Evolutionary conservation across 2,113 vertebrate genomes (phyloP), one percentile per base, ranked within the genome.

Genomic region (Daphoenositta chrysoptera): DNA sequence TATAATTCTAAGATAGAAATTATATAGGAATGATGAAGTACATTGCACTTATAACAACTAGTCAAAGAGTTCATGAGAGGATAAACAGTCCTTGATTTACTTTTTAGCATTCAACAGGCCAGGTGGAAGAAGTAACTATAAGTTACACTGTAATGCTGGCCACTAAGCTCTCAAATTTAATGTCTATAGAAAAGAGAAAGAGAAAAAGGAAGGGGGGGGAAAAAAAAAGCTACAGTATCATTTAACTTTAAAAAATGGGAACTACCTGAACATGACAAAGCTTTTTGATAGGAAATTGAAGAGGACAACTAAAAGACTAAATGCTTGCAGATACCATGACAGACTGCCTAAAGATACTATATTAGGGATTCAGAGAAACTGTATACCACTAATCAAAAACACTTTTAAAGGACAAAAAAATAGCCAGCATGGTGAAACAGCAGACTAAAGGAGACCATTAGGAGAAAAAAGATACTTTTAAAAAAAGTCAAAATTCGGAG

Each of bases 311-410:
- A 53, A 66, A 92, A 94, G 50, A 87, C 64, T 77, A 90, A 84
- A 78, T 56, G 56, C n/a, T 82, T 56, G 51, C 30, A 85, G 73
- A 93, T 42, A 87, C 19, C 35, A 64, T 75, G 48, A 78, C 81
- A 93, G 35, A 56, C 56, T 76, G 51, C 21, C 42, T 79, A 51
- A 66, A 87, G 65, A 48, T 65, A 48, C 70, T 90, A 40, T 85
- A 90, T 64, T 72, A 40, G 65, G 78, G 91, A 7, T 56, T 91
- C 53, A 79, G 40, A 89, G 90, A 91, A 97, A 93, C 75, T 53
- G 78, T 83, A 93, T 69, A 85, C n/a, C 53, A 57, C 78, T 87
- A 75, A 75, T 24, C 77, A 76, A 90, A 91, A 93, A 76, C 3
- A 1, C 78, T 93, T 91, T 53, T 44, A 87, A 93, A 79, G 57